Conservation (phyloP, 1,140 invertebrate genomes). For the Pteromalus puparum region DNA sequence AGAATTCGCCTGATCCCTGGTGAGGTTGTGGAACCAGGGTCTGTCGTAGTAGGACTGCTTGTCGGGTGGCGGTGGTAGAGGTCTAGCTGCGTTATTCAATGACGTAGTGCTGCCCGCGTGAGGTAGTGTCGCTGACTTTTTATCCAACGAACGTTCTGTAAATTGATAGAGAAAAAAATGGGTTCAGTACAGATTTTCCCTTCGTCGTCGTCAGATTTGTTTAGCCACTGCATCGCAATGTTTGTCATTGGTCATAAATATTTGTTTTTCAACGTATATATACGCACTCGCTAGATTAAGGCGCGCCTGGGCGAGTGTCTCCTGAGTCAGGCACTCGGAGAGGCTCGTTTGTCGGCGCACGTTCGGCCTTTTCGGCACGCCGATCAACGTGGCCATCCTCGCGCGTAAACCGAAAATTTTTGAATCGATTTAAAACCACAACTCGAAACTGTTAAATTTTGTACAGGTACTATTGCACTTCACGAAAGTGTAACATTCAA, state of each 20-base stretch:
- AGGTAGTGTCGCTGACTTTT: constrained; percentile 68
- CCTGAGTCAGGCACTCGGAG: constrained; percentile 69
- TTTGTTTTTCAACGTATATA: background rate
- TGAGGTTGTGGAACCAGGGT: constrained; percentile 72
- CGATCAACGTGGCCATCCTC: constrained; percentile 64
- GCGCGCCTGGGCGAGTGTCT: constrained; percentile 69
- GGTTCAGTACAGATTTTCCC: no score
- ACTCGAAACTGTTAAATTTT: background rate
- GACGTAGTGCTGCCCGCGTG: constrained; percentile 64
- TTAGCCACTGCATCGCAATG: no score
- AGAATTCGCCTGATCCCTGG: constrained; percentile 66
- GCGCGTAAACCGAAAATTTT: background rate
- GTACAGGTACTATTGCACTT: no score
- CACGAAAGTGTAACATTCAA: no score
- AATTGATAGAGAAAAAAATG: constrained; percentile 38
- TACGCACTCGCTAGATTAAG: constrained; percentile 71
- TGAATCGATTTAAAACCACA: background rate
- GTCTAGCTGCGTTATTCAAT: constrained; percentile 61
- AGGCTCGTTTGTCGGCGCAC: constrained; percentile 64
- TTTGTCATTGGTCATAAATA: background rate
- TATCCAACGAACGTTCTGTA: constrained; percentile 70
- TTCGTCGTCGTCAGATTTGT: no score
- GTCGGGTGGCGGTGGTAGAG: constrained; percentile 69
- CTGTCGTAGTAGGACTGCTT: constrained; percentile 67
- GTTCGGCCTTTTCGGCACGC: constrained; percentile 62